Evolutionary conservation across 2,797 vertebrate species (phyloP).

Genomic region (Cottoperca gobio): DNA sequence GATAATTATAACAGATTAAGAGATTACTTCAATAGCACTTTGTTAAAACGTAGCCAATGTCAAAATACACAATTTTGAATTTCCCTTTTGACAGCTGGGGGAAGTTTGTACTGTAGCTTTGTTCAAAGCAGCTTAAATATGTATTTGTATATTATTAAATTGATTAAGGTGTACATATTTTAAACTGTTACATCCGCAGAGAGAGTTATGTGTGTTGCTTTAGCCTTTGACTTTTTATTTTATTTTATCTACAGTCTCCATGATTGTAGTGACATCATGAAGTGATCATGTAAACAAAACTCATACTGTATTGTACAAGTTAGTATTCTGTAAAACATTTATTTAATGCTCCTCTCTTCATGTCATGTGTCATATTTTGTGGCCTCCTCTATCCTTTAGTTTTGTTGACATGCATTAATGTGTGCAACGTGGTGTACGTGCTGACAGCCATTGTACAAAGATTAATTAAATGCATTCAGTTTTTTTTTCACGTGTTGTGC

Average conservation of each 20-base stretch:
- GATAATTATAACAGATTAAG: conserved; percentile 63
- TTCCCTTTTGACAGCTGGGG: conserved; percentile 62
- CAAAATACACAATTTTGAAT: conserved; percentile 60
- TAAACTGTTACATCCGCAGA: conserved; percentile 26
- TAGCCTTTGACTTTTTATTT: conserved; percentile 3
- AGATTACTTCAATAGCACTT: conserved; percentile 51
- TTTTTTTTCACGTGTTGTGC: conserved; percentile 22
- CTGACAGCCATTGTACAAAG: conserved; percentile 27
- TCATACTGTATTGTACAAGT: not conserved
- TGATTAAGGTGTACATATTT: conserved; percentile 46
- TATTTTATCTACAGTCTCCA: conserved; percentile 21
- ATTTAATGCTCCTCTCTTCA: not conserved
- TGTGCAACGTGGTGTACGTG: not conserved
- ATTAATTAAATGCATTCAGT: conserved; percentile 20
- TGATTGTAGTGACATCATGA: conserved; percentile 1
- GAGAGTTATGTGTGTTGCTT: conserved; percentile 7
- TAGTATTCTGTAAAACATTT: not conserved
- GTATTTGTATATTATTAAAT: not conserved
- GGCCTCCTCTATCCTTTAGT: conserved; percentile 4
- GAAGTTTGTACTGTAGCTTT: conserved; percentile 41
- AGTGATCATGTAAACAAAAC: conserved; percentile 25
- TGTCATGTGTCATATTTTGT: not conserved
- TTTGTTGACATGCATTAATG: conserved; percentile 13
- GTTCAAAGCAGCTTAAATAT: conserved; percentile 24
- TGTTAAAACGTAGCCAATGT: conserved; percentile 43